Base-by-base conservation (phyloP, 2,797 vertebrate species). In the Hemibagrus guttatus region DNA sequence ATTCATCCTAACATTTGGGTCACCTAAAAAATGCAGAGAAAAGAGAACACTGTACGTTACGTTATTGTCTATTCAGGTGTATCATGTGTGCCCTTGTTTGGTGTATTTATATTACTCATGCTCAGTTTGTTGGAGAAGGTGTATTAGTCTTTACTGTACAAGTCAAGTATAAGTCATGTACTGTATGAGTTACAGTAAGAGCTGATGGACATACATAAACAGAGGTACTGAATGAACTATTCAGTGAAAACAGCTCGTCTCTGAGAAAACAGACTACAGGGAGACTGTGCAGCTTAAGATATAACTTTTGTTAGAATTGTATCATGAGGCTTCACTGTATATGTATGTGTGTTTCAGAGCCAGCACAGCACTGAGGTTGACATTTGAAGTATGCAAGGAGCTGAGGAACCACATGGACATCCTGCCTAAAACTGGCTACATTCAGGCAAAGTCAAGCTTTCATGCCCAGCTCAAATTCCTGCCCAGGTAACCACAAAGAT, bases 351-450 rank as follows among this genome's bases (percentile, higher is more conserved):
- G 79, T 93, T 86, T 81, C 95, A 99, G 98, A 90, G 96, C 97
- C 0, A 97, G 90, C 88, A 93, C 90, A 3, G 91, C 93, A 0
- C 93, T 98, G 87, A 95, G 92, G 64, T 92, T 99, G 91, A 96
- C 93, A 87, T 97, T 99, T 63, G 95, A 97, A 59, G 95, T 99
- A 31, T 96, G 96, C 92, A 95, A 92, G 84, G 96, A 96, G 90
- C 90, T 99, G 90, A 95, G 91, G 86, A 97, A 94, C 83, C 97
- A 99, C 93, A 90, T 99, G 92, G 95, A 98, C 92, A 94, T 99
- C 76, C 92, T 97, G 35, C 98, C 98, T 0, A 96, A 96, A 93
- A 96, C 91, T 0, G 95, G 95, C 64, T 96, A 94, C 90, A 93
- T 99, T 87, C 97, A 97, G 92, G 93, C 97, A 8, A 94, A 93